These are phyloP conservation scores for Protophormia terraenovae DNA, from an alignment of 2,888 invertebrate species.

Conservation along the genomic window DNA sequence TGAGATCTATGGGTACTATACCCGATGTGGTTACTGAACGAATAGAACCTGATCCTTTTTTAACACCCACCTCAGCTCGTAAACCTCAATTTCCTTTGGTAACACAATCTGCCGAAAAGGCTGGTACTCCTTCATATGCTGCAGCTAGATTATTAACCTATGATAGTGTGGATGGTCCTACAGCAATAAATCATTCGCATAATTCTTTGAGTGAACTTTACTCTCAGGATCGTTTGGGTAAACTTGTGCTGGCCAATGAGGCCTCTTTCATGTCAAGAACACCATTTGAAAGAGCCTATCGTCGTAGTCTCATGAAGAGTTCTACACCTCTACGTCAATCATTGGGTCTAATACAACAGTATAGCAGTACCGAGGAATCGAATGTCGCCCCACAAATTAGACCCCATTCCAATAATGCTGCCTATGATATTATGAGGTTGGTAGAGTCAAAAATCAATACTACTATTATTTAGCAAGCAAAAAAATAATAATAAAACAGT, in stretches of 20 bases:
- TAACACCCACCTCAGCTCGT: slow-evolving; percentile 79
- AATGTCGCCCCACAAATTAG: slow-evolving; percentile 60
- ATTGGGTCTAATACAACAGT: slow-evolving; percentile 72
- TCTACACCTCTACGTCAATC: slow-evolving; percentile 78
- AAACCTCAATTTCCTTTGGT: slow-evolving; percentile 74
- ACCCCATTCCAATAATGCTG: slow-evolving; percentile 78
- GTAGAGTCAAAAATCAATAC: slow-evolving; percentile 70
- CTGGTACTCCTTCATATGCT: slow-evolving; percentile 69
- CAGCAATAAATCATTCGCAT: slow-evolving; percentile 69
- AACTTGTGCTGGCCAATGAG: slow-evolving; percentile 69
- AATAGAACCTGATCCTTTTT: slow-evolving; percentile 79
- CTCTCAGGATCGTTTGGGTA: slow-evolving; percentile 72
- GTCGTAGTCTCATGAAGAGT: slow-evolving; percentile 77
- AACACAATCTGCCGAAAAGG: slow-evolving; percentile 76
- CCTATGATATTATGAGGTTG: slow-evolving; percentile 79
- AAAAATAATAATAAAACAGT: no score
- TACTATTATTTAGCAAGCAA: slow-evolving; percentile 37
- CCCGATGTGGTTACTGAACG: slow-evolving; percentile 80
- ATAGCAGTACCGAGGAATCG: slow-evolving; percentile 44
- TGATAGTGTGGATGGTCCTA: slow-evolving; percentile 75
- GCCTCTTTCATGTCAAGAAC: slow-evolving; percentile 79
- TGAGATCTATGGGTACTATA: slow-evolving; percentile 81
- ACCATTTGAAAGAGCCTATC: slow-evolving; percentile 80
- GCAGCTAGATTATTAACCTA: slow-evolving; percentile 72
- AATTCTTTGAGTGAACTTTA: slow-evolving; percentile 73